phyloP scores from a whole-genome alignment of 1,140 invertebrate genomes.

The Armadillidium nasatum region DNA sequence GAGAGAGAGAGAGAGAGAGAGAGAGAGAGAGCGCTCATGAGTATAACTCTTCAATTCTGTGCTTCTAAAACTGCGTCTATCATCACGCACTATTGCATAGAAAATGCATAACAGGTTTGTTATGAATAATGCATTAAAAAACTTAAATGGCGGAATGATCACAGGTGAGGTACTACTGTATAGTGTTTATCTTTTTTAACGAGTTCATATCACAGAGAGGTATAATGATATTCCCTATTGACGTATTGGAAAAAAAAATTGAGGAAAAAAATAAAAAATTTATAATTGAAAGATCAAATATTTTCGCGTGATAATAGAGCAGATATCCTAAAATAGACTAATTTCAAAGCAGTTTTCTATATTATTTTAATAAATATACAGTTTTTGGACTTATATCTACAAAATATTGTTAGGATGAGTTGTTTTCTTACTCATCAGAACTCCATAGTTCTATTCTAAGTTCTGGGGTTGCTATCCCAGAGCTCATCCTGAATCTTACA shows the following conservation, averaged over 20 bases:
- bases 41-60: too few species aligned
- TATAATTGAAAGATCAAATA: background rate
- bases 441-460: too few species aligned
- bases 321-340: background rate
- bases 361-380: background rate
- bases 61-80: background rate
- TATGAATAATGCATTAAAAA: background rate
- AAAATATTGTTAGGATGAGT: too few species aligned
- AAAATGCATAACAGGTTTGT: background rate
- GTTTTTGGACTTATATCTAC: background rate
- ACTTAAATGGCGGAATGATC: background rate
- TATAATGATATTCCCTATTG: background rate
- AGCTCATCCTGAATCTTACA: too few species aligned
- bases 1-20: too few species aligned
- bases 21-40: too few species aligned
- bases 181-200: background rate
- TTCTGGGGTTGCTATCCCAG: too few species aligned
- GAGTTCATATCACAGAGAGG: background rate
- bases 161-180: background rate
- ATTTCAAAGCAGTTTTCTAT: background rate
- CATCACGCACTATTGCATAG: conserved; percentile 2
- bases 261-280: background rate
- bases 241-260: background rate
- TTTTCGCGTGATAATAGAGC: background rate
- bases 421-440: too few species aligned